Conservation (phyloP, 1,140 invertebrate genomes). For the Oryzaephilus surinamensis region DNA sequence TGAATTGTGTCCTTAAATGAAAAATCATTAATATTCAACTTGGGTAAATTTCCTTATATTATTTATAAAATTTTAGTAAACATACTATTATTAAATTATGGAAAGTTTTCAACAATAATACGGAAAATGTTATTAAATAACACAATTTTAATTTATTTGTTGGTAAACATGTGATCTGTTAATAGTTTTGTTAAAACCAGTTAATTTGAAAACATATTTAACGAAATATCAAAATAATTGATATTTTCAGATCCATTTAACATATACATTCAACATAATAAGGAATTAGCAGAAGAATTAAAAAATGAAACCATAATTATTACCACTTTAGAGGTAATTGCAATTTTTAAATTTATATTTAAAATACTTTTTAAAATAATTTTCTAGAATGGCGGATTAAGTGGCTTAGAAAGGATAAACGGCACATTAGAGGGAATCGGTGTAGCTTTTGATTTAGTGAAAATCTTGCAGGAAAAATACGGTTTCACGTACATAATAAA, state of each 20-base stretch:
- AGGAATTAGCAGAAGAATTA: constrained; percentile 12
- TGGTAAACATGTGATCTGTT: background rate
- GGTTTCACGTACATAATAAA: constrained; percentile 62
- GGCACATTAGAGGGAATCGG: constrained; percentile 49
- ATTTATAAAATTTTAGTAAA: too few relatives aligned
- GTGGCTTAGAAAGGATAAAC: constrained; percentile 40
- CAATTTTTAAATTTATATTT: background rate
- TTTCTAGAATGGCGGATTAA: constrained; percentile 49
- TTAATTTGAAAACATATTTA: background rate
- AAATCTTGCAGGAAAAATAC: constrained; percentile 54
- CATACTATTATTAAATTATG: too few relatives aligned
- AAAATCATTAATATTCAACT: too few relatives aligned
- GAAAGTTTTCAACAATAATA: too few relatives aligned
- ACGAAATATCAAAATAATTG: constrained; percentile 1
- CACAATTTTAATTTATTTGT: background rate
- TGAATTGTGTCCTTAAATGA: too few relatives aligned
- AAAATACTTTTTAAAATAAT: background rate
- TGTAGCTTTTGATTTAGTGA: constrained; percentile 58
- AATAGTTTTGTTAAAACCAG: background rate
- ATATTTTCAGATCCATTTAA: too few relatives aligned
- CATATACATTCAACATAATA: too few relatives aligned
- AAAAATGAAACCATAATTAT: constrained; percentile 17
- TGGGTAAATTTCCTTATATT: too few relatives aligned
- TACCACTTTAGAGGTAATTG: constrained; percentile 20
- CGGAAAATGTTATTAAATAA: constrained; percentile 1